Conservation (phyloP, 2,888 invertebrate genomes). For the Pilophorus perplexus region DNA sequence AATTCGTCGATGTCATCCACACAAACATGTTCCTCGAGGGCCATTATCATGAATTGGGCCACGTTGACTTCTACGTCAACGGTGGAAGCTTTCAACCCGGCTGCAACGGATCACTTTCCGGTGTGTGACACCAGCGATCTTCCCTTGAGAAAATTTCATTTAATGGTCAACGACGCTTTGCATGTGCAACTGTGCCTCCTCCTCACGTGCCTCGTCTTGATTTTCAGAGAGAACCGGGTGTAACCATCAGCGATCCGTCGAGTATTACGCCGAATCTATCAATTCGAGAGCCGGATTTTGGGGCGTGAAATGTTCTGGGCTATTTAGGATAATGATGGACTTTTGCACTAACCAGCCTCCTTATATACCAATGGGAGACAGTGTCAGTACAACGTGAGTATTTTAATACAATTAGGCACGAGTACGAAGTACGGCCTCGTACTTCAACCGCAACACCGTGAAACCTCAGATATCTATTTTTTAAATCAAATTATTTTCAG, state of each 20-base stretch:
- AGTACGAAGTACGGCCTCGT: too few relatives aligned
- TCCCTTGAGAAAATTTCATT: too few relatives aligned
- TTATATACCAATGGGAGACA: constrained; percentile 13
- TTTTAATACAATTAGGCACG: too few relatives aligned
- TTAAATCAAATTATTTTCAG: constrained; percentile 2
- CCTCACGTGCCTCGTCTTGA: too few relatives aligned
- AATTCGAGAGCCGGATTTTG: constrained; percentile 62
- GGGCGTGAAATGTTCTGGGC: constrained; percentile 52
- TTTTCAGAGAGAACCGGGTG: constrained; percentile 52
- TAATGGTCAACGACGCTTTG: too few relatives aligned
- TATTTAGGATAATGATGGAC: background rate
- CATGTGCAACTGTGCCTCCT: too few relatives aligned
- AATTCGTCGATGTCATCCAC: constrained; percentile 66
- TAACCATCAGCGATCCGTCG: constrained; percentile 63
- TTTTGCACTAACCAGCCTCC: constrained; percentile 2
- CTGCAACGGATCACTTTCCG: too few relatives aligned
- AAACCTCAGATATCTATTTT: background rate
- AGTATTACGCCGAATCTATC: constrained; percentile 65
- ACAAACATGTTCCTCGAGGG: constrained; percentile 57
- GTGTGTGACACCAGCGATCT: too few relatives aligned
- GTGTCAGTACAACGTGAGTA: constrained; percentile 9
- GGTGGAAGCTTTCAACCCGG: constrained; percentile 57
- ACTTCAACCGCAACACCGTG: background rate
- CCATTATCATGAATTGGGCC: constrained; percentile 55
- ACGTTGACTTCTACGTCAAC: constrained; percentile 59